phyloP scores from a whole-genome alignment of 2,797 vertebrate species.

The Danio choprae region DNA sequence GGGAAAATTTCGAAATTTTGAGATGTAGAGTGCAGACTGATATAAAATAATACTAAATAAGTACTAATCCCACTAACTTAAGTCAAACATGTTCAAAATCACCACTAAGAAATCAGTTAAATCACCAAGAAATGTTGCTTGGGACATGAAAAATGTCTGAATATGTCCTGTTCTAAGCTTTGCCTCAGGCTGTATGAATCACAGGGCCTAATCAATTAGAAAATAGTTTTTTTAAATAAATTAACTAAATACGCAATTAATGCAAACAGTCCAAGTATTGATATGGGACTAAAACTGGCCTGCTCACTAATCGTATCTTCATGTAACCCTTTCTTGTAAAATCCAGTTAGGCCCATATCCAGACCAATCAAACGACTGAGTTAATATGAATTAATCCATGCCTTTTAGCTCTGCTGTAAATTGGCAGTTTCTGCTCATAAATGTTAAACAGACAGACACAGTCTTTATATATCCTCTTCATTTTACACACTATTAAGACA shows the following conservation, averaged over 20 bases:
- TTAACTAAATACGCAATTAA: slow-evolving; percentile 18
- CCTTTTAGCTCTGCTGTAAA: slow-evolving; percentile 37
- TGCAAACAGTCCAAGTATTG: slow-evolving; percentile 21
- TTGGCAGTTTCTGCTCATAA: slow-evolving; percentile 50
- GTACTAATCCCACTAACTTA: neutral
- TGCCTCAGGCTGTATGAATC: neutral
- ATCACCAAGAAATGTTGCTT: neutral
- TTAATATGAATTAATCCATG: slow-evolving; percentile 56
- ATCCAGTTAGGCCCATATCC: slow-evolving; percentile 37
- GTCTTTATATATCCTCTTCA: slow-evolving; percentile 25
- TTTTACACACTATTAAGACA: slow-evolving; percentile 17
- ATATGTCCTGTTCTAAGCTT: slow-evolving; percentile 6
- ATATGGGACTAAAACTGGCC: slow-evolving; percentile 16
- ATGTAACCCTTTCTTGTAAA: slow-evolving; percentile 24
- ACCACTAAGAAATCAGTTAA: neutral
- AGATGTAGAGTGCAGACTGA: no score
- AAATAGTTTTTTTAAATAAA: slow-evolving; percentile 20
- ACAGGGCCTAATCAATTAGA: neutral
- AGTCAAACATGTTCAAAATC: neutral
- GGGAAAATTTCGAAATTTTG: no score
- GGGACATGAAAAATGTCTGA: neutral
- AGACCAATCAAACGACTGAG: slow-evolving; percentile 40
- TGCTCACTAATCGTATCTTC: slow-evolving; percentile 35
- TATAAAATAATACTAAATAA: no score
- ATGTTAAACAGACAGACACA: slow-evolving; percentile 49